These are phyloP conservation scores for Peromyscus aztecus DNA, from an alignment of 2,797 vertebrate species.

Conservation along the genomic window DNA sequence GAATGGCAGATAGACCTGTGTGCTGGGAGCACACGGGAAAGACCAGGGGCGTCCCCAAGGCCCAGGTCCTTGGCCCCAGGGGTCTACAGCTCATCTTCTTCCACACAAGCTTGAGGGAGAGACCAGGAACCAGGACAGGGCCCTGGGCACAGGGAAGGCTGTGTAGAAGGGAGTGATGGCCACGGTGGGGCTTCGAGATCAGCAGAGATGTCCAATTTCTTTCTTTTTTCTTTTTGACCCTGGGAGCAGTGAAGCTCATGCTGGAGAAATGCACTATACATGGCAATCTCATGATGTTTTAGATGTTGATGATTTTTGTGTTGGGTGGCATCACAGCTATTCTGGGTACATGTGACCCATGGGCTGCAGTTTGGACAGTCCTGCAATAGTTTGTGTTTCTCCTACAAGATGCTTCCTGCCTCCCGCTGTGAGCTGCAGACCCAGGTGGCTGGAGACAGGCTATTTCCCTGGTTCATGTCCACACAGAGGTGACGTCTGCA, in stretches of 20 bases:
- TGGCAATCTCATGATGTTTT: background rate
- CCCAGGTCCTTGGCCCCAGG: rapidly evolving
- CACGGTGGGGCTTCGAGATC: background rate
- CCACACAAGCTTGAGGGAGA: background rate
- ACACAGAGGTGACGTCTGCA: background rate
- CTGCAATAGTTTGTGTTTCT: too few relatives aligned
- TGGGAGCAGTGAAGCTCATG: too few relatives aligned
- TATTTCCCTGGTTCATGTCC: background rate
- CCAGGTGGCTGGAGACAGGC: background rate
- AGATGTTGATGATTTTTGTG: background rate
- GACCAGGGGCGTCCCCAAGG: rapidly evolving
- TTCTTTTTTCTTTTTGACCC: too few relatives aligned
- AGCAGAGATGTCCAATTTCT: too few relatives aligned
- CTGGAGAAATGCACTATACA: background rate
- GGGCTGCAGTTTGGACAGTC: background rate
- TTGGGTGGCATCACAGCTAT: background rate
- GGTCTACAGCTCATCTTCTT: background rate
- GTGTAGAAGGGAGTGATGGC: background rate
- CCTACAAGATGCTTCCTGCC: too few relatives aligned
- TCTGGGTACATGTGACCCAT: background rate
- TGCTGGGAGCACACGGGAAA: rapidly evolving
- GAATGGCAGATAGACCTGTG: rapidly evolving
- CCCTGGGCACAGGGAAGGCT: background rate
- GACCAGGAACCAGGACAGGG: background rate
- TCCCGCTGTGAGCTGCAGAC: background rate